A percentile compares a stretch with the other conserved stretches of the same genome.
Evolutionary conservation across 2,888 invertebrate species (phyloP).

Genomic region (Stomorhina lunata): DNA sequence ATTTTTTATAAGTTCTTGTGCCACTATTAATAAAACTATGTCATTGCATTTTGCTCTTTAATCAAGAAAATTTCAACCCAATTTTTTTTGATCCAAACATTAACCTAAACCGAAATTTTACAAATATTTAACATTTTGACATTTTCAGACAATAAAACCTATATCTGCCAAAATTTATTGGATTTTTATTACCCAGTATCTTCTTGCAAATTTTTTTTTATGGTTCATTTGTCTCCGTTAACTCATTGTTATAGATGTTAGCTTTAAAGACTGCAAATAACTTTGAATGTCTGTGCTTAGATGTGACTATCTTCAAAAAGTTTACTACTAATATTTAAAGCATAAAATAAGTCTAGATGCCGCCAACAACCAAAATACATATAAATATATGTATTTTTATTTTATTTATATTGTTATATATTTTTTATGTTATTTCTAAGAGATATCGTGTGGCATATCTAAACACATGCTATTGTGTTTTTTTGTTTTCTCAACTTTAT

Average conservation of each 20-base stretch:
- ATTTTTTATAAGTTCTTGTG: too few relatives aligned
- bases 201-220: slow-evolving; percentile 42
- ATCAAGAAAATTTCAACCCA: too few relatives aligned
- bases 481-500: background rate
- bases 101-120: background rate
- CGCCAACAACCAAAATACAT: slow-evolving; percentile 13
- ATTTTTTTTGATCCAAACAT: too few relatives aligned
- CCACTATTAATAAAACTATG: too few relatives aligned
- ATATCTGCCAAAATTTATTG: slow-evolving; percentile 26
- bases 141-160: slow-evolving; percentile 24
- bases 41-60: too few relatives aligned
- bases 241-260: background rate
- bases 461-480: slow-evolving; percentile 62
- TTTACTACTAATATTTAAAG: background rate
- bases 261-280: background rate
- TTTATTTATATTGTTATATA: background rate
- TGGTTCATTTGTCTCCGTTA: slow-evolving; percentile 38
- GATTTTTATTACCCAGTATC: slow-evolving; percentile 37
- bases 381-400: slow-evolving; percentile 15
- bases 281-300: background rate
- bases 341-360: slow-evolving; percentile 18
- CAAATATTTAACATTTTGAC: background rate
- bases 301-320: background rate
- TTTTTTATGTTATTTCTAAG: background rate
- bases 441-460: slow-evolving; percentile 62